phyloP scores from a whole-genome alignment of 2,797 vertebrate species.

The Aphelocoma californica region DNA sequence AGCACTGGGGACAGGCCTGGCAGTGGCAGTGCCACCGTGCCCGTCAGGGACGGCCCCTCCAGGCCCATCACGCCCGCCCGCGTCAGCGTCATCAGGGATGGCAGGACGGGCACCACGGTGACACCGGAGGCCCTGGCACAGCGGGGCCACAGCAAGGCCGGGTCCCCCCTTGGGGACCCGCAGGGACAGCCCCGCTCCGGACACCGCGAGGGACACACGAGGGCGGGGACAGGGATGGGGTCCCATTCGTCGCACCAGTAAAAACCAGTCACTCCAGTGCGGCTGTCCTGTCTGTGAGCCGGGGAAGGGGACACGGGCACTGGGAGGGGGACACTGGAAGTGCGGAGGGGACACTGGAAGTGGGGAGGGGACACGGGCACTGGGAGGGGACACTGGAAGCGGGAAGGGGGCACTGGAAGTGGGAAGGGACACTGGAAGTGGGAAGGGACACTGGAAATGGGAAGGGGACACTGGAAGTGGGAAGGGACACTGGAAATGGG shows the following conservation, averaged over 20 bases:
- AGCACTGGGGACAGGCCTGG: not conserved
- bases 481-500: not conserved
- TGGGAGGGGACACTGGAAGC: too few species aligned
- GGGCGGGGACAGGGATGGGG: not conserved
- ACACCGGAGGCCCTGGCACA: not conserved
- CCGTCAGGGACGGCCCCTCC: not conserved
- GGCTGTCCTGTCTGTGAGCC: not conserved
- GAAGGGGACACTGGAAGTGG: not conserved
- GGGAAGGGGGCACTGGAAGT: not conserved
- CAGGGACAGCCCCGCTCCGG: not conserved
- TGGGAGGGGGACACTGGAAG: not conserved
- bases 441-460: too few species aligned
- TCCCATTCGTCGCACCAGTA: not conserved
- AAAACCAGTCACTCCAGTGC: not conserved
- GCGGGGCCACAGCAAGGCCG: not conserved
- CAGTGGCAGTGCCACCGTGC: not conserved
- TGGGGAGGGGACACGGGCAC: too few species aligned
- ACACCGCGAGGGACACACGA: not conserved
- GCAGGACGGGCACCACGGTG: not conserved
- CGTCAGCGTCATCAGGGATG: not conserved
- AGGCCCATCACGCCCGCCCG: not conserved
- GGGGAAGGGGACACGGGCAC: not conserved
- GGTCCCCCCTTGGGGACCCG: not conserved
- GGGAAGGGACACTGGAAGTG: fast-evolving
- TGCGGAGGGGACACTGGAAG: too few species aligned